Percentiles rank a stretch among this genome's conserved stretches.
These are phyloP conservation scores for Agraylea sexmaculata DNA, from an alignment of 1,140 invertebrate genomes.

Conservation along the genomic window DNA sequence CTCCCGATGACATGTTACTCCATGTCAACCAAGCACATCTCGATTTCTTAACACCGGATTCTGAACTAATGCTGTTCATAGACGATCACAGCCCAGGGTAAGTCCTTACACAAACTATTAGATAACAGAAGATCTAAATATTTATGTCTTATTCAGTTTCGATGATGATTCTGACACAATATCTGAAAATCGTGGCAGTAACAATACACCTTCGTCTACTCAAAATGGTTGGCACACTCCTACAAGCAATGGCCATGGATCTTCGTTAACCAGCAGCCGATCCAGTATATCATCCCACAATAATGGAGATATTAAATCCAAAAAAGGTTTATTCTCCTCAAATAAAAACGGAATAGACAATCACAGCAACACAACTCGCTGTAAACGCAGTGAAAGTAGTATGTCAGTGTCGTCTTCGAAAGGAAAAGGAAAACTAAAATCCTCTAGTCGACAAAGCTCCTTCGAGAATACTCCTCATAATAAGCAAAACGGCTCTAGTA, in stretches of 20 bases:
- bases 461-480: conserved; percentile 16
- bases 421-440: conserved; percentile 20
- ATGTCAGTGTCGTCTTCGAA: conserved; percentile 13
- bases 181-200: conserved; percentile 34
- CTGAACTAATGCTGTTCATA: conserved; percentile 49
- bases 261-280: conserved; percentile 9
- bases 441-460: conserved; percentile 19
- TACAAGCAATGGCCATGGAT: conserved; percentile 16
- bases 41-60: conserved; percentile 61
- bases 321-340: conserved; percentile 16
- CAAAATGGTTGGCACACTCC: conserved; percentile 39
- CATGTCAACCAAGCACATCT: conserved; percentile 73
- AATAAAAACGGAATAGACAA: conserved; percentile 12
- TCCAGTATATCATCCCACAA: conserved; percentile 13
- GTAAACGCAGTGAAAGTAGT: conserved; percentile 14
- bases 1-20: conserved; percentile 58
- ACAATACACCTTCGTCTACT: conserved; percentile 36
- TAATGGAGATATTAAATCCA: conserved; percentile 17
- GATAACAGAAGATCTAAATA: too few species aligned
- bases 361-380: conserved; percentile 1
- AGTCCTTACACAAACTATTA: too few species aligned
- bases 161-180: conserved; percentile 42
- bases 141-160: too few species aligned
- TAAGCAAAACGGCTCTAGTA: conserved; percentile 17
- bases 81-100: conserved; percentile 54